phyloP scores from a whole-genome alignment of 2,113 vertebrate species.

The Ameiurus melas region DNA sequence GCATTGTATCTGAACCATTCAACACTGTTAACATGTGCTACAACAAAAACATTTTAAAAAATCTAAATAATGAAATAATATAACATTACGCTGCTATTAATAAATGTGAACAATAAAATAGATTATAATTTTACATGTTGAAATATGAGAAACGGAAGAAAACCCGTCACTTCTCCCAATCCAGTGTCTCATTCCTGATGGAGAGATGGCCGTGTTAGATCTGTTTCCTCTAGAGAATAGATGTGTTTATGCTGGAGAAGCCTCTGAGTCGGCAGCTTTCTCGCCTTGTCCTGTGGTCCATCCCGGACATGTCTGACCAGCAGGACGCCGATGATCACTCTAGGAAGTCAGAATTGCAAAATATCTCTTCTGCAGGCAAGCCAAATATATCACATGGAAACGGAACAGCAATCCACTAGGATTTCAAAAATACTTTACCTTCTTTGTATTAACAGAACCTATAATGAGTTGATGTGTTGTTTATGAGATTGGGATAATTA shows the following conservation, averaged over 20 bases:
- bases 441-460: background rate
- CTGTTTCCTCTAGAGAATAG: constrained; percentile 1
- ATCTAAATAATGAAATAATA: background rate
- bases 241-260: constrained; percentile 42
- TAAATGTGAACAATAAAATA: background rate
- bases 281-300: constrained; percentile 37
- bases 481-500: background rate
- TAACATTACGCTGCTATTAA: background rate
- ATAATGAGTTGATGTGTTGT: too few relatives aligned
- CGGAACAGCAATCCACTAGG: background rate
- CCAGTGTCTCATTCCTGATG: constrained; percentile 1
- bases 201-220: background rate
- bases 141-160: background rate
- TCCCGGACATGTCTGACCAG: constrained; percentile 40
- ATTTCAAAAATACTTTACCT: background rate
- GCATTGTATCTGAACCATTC: background rate
- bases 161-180: background rate
- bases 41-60: too few relatives aligned
- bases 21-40: background rate
- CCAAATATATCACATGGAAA: constrained; percentile 1
- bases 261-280: constrained; percentile 20
- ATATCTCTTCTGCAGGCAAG: background rate
- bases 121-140: background rate
- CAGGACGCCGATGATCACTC: background rate
- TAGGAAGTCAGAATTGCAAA: constrained; percentile 4